A percentile compares a stretch with the other conserved stretches of the same genome.
Evolutionary conservation across 2,797 vertebrate genomes (phyloP).

Genomic region (Spheniscus humboldti): DNA sequence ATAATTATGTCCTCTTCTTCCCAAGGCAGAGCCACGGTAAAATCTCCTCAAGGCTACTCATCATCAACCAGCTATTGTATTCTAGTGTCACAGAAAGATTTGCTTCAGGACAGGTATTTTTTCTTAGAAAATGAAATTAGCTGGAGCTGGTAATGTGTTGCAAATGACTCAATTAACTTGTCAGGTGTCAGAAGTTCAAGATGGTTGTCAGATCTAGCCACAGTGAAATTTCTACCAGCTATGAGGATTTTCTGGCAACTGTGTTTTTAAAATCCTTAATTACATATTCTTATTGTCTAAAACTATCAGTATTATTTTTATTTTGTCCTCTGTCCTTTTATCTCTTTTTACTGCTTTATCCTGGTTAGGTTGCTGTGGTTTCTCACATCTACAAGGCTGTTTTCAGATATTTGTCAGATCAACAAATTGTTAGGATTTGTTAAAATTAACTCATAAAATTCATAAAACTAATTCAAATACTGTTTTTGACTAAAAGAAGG

Average conservation of each 20-base stretch:
- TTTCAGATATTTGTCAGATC: neutral
- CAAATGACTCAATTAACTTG: neutral
- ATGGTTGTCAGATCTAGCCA: neutral
- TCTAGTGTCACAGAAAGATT: neutral
- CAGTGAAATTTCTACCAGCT: neutral
- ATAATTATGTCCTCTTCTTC: neutral
- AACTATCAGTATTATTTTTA: neutral
- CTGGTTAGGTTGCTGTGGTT: neutral
- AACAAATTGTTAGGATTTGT: neutral
- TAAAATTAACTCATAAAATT: neutral
- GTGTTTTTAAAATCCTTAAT: neutral
- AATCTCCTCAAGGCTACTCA: neutral
- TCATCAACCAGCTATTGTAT: neutral
- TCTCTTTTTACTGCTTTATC: neutral
- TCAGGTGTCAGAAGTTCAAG: neutral
- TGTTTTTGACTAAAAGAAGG: neutral
- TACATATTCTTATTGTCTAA: neutral
- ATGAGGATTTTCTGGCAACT: neutral
- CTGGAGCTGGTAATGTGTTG: neutral
- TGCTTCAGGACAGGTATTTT: neutral
- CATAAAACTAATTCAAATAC: neutral
- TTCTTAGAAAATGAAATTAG: slow-evolving; percentile 5
- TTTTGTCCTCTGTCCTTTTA: neutral
- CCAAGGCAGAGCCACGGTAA: neutral
- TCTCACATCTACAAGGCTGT: neutral